Base-by-base conservation (phyloP, 2,113 vertebrate genomes). In the Seriola rivoliana region DNA sequence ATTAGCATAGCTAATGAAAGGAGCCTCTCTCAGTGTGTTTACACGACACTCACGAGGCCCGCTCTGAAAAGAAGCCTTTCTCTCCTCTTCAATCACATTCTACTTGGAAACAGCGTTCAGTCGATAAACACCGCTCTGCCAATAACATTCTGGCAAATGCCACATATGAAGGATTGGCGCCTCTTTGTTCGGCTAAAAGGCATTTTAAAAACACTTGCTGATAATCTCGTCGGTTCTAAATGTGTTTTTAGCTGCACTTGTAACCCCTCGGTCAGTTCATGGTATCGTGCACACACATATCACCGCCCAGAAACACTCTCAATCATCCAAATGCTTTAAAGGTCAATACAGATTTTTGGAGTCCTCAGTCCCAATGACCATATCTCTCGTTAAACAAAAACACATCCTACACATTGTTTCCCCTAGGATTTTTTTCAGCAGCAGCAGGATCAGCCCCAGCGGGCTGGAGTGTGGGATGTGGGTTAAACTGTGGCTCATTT, bases 1-100 rank as follows among this genome's bases (percentile, higher is more conserved):
- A 93, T 94, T 94, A 91, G 93, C 93, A 94, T 93, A 93, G 85
- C 88, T 85, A 89, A 94, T 94, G 93, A 94, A 94, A 92, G 88
- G 87, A 87, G 86, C 88, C 93, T 93, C 91, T 93, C 91, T 92
- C 87, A 84, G 81, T 75, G 87, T 89, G 89, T 92, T 94, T 91
- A 91, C 88, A 88, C 46, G 79, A 75, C 80, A 87, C 76, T 85
- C 62, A 59, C 86, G 82, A 90, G 78, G 71, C 59, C 78, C 19
- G 32, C 79, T 78, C 74, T 85, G 64, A 92, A 92, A 93, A 87
- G 91, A 82, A 71, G 55, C 78, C 84, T 89, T 92, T 93, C 86
- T 90, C 88, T 89, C 65, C 65, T 69, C 54, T 88, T 84, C 81
- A 3, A 87, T 90, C 81, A 76, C 87, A 71, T 92, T 88, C 78